phyloP scores from a whole-genome alignment of 1,140 invertebrate genomes.

The Maniola jurtina region DNA sequence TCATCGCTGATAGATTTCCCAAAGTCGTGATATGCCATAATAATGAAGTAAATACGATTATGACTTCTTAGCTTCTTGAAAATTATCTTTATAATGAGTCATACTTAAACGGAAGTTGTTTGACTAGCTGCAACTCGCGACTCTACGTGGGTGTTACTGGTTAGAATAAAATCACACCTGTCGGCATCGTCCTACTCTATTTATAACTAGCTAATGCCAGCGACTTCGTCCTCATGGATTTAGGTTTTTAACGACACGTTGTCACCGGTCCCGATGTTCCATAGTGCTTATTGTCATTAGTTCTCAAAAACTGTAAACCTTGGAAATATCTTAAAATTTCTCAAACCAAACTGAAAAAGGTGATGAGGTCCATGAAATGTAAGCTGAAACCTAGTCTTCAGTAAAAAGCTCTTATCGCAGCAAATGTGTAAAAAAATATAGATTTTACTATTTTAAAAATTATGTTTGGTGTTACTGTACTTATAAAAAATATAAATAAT shows the following conservation, averaged over 20 bases:
- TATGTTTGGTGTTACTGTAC: too few species aligned
- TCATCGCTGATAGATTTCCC: background rate
- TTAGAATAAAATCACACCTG: too few species aligned
- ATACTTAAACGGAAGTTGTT: background rate
- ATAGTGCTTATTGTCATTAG: too few species aligned
- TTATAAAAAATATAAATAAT: too few species aligned
- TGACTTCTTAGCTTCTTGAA: conserved; percentile 15
- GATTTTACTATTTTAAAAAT: too few species aligned
- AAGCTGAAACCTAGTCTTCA: background rate
- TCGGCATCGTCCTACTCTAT: too few species aligned
- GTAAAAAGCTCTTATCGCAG: background rate
- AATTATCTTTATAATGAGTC: conserved; percentile 6
- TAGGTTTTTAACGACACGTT: too few species aligned
- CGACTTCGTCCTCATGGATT: too few species aligned
- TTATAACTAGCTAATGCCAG: too few species aligned
- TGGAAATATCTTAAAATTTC: background rate
- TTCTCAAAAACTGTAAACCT: background rate
- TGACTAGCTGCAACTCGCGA: too few species aligned
- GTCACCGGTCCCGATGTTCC: too few species aligned
- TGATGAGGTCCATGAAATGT: background rate
- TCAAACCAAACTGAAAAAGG: background rate
- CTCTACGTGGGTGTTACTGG: too few species aligned
- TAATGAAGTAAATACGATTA: conserved; percentile 22
- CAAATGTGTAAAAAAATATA: background rate
- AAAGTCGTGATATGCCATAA: conserved; percentile 34